Evolutionary conservation across 1,140 invertebrate genomes (phyloP), one percentile per base, ranked within the genome.

Genomic region (Bombus fervidus): DNA sequence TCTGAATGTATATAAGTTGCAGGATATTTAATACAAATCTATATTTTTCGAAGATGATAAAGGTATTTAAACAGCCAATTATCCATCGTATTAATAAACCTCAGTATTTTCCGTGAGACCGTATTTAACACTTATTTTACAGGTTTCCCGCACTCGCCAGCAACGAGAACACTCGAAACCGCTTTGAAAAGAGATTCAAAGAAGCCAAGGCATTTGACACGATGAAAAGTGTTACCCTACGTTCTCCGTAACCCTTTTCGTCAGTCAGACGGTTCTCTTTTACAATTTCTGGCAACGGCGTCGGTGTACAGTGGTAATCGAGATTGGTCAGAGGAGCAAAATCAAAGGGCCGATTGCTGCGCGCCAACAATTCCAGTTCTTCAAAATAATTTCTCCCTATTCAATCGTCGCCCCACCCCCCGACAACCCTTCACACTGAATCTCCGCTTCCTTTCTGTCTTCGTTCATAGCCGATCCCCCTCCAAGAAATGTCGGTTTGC

Each of bases 341-440:
- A 90, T 90, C 89, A 87, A 87, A 90, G 85, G 71, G 82, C 53
- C 71, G 28, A 57, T 53, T 41, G 43, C 13, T 15, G 80, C 73
- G 28, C 78, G 59, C 64, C 64, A 43, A 81, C 88, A 90, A 85
- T 89, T 89, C 43, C 86, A 74, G 87, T 90, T 90, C 86, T 87
- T 89, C 88, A 68, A 62, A 82, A 86, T 90, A 90, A 90, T 90
- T 90, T 90, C 78, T 83, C 64, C 87, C 81, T 66, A 84, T 85
- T 90, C 87, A 89, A 68, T 34, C 87, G 87, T 88, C 66, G 39
- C 66, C 76, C 75, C 79, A 62, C 66, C 76, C 75, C 79, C 71
- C 75, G n/a, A 84, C 47, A 28, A 47, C 25, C 39, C 15, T 22
- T 34, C 53, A 9, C 25, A 18, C 2, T 66, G n/a, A 2, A 31